Evolutionary conservation across 2,797 vertebrate species (phyloP).

Genomic region (Coendou prehensilis): DNA sequence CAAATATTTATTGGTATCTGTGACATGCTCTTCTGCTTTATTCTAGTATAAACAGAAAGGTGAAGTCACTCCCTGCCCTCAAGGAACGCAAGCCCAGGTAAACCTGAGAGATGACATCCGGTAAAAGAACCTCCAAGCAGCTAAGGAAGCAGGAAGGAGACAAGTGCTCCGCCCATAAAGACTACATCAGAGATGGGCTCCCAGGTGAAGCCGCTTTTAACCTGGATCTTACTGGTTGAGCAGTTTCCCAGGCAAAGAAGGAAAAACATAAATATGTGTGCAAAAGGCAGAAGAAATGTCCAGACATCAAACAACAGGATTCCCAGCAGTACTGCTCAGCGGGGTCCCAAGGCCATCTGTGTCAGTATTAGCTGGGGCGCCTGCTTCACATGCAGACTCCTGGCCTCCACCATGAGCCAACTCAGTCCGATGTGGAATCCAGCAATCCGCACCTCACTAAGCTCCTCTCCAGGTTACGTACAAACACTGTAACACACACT

Average conservation of each 20-base stretch:
- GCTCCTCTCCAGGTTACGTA: background rate
- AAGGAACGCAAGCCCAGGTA: background rate
- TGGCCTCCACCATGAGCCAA: background rate
- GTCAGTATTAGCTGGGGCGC: background rate
- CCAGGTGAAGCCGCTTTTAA: background rate
- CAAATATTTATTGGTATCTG: background rate
- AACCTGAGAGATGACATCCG: background rate
- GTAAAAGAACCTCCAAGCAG: background rate
- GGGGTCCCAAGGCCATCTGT: background rate
- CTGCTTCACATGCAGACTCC: background rate
- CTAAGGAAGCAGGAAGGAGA: background rate
- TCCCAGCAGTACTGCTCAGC: background rate
- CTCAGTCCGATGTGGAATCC: background rate
- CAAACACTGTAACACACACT: background rate
- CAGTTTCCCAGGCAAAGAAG: constrained; percentile 37
- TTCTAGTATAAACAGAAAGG: background rate
- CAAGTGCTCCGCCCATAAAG: background rate
- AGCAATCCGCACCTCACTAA: background rate
- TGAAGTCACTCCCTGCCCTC: background rate
- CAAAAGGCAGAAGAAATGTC: constrained; percentile 30
- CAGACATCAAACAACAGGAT: background rate
- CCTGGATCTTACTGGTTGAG: background rate
- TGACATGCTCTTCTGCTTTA: background rate
- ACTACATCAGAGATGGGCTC: background rate
- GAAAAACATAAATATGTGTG: background rate